These are phyloP conservation scores for Cecidostiba fungosa DNA, from an alignment of 2,888 invertebrate genomes.

Conservation along the genomic window DNA sequence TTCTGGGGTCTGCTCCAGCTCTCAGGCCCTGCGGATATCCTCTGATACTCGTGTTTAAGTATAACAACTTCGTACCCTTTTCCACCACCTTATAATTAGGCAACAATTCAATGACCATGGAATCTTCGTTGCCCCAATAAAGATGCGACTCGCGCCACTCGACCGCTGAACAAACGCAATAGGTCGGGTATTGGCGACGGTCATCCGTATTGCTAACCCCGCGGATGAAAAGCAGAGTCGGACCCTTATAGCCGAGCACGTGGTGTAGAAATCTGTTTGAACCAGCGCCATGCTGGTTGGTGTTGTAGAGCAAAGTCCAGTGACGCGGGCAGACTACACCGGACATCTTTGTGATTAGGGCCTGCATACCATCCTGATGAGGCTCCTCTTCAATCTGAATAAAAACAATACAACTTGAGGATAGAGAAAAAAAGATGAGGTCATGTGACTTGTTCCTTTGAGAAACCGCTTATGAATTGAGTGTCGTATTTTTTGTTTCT, in stretches of 20 bases:
- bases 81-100: constrained; percentile 85
- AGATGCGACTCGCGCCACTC: constrained; percentile 94
- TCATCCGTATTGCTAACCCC: constrained; percentile 78
- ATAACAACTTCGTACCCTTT: constrained; percentile 88
- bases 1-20: constrained; percentile 90
- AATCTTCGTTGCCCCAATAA: constrained; percentile 92
- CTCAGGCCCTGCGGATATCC: constrained; percentile 93
- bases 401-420: neutral
- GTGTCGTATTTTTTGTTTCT: neutral
- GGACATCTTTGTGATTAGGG: constrained; percentile 74
- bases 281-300: constrained; percentile 92
- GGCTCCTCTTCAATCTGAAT: constrained; percentile 68
- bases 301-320: constrained; percentile 93
- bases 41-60: constrained; percentile 91
- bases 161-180: constrained; percentile 88
- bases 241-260: constrained; percentile 88
- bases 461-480: neutral
- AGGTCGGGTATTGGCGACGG: constrained; percentile 83
- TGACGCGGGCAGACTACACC: constrained; percentile 83
- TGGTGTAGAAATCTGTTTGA: constrained; percentile 94
- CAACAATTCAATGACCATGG: constrained; percentile 88
- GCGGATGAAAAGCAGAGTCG: constrained; percentile 82
- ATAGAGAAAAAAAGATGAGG: neutral
- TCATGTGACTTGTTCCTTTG: neutral
- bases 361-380: constrained; percentile 70